phyloP scores from a whole-genome alignment of 2,888 invertebrate species.

The Pimpla rufipes region DNA sequence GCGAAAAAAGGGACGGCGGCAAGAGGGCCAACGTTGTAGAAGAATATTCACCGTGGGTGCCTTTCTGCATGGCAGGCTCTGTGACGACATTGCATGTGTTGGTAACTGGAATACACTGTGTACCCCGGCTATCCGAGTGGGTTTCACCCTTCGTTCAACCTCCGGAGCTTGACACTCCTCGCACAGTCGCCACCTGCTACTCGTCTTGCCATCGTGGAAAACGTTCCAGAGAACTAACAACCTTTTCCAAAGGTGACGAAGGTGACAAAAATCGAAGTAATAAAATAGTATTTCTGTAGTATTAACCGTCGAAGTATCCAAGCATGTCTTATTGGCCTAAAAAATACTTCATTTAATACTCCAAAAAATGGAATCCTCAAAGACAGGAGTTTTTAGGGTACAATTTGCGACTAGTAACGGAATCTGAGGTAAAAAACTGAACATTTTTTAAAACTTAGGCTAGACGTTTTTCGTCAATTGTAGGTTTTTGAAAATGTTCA shows the following conservation, averaged over 20 bases:
- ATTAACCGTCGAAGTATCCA: no score
- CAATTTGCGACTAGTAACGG: no score
- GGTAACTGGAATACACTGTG: conserved; percentile 35
- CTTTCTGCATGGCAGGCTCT: conserved; percentile 23
- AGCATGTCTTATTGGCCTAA: no score
- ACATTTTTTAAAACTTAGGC: no score
- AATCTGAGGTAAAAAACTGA: no score
- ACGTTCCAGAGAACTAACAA: conserved; percentile 66
- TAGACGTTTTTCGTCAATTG: no score
- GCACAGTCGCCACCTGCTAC: conserved; percentile 82
- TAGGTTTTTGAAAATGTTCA: no score
- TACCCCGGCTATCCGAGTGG: conserved; percentile 61
- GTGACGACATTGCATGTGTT: conserved; percentile 4
- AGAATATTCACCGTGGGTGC: conserved; percentile 35
- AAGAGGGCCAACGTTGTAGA: conserved; percentile 6
- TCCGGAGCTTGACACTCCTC: conserved; percentile 65
- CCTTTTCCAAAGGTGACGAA: conserved; percentile 60
- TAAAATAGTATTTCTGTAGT: no score
- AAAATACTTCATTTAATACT: no score
- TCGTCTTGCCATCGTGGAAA: conserved; percentile 72
- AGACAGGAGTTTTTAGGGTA: no score
- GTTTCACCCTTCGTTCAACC: conserved; percentile 65
- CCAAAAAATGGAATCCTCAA: no score
- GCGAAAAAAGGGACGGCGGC: conserved; percentile 68
- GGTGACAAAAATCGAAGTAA: no score